Evolutionary conservation across 2,113 vertebrate species (phyloP), one percentile per base, ranked within the genome.

Genomic region (Caranx melampygus): DNA sequence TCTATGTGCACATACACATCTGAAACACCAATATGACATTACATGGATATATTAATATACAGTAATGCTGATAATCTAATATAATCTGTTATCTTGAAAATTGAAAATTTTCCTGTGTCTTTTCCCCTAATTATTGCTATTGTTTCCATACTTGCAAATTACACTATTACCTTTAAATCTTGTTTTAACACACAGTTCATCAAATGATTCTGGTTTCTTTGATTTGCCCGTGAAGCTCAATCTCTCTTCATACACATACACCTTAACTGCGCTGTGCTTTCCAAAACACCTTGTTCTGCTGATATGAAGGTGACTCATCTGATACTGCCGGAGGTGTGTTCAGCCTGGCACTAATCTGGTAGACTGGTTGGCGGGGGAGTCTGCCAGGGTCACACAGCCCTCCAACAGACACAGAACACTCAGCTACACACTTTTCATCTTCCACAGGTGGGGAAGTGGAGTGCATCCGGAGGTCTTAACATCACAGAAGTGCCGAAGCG

Each of bases 381-480:
- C 31, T 73, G 76, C 75, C 37, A 70, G 82, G 87, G 89, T 92
- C 85, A 84, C 12, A 62, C 10, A 62, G 75, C 72, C 74, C 58
- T 58, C 69, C 54, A 40, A 83, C 82, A 83, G 54, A 78, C 64
- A 60, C 60, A 72, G 58, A 83, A 84, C 74, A 81, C 87, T 88
- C 81, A 84, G 67, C 85, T 83, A 82, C 81, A 87, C 47, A 63
- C 59, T 89, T 92, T 88, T 93, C 72, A 73, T 92, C 83, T 91
- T 86, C 75, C 70, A 58, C 95, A 99, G 98, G 96, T 99, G 57
- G 98, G 98, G 75, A 97, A 97, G n/a, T 99, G 98, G 98, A 98
- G 96, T 92, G 95, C 92, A 20, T 94, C 95, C 0, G 96, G 97
- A 1, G 98, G 98, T 15, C 94, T 99, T 81, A 99, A 99, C 93